Evolutionary conservation across 2,797 vertebrate species (phyloP).

Genomic region (Crax fasciolata): DNA sequence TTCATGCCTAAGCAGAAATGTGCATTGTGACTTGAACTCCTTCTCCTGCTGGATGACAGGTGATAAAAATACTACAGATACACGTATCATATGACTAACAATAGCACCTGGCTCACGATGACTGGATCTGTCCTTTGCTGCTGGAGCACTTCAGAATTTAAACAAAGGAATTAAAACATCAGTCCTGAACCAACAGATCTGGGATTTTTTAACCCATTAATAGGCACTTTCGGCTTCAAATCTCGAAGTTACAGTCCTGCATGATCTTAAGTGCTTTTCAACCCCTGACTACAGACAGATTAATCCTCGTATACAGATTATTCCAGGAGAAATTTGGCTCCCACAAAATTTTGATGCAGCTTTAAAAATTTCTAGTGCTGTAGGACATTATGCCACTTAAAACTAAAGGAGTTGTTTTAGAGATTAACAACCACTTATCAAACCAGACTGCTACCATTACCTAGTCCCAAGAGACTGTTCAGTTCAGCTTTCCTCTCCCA

Average conservation of each 20-base stretch:
- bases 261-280: constrained; percentile 50
- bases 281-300: constrained; percentile 35
- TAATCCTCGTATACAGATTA: constrained; percentile 60
- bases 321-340: constrained; percentile 45
- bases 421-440: background rate
- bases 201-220: constrained; percentile 59
- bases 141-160: constrained; percentile 44
- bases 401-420: background rate
- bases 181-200: background rate
- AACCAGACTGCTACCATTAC: background rate
- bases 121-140: constrained; percentile 21
- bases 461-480: background rate
- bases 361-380: constrained; percentile 15
- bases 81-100: constrained; percentile 56
- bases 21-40: constrained; percentile 52
- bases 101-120: constrained; percentile 59
- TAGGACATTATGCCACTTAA: constrained; percentile 14
- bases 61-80: constrained; percentile 68
- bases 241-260: constrained; percentile 19
- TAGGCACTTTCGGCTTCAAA: background rate
- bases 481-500: background rate
- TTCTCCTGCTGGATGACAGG: constrained; percentile 63
- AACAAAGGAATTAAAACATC: constrained; percentile 69
- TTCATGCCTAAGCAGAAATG: constrained; percentile 61
- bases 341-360: constrained; percentile 1